phyloP scores from a whole-genome alignment of 92 coral and sea anemone species.

The Umimayanthus kanabou region DNA sequence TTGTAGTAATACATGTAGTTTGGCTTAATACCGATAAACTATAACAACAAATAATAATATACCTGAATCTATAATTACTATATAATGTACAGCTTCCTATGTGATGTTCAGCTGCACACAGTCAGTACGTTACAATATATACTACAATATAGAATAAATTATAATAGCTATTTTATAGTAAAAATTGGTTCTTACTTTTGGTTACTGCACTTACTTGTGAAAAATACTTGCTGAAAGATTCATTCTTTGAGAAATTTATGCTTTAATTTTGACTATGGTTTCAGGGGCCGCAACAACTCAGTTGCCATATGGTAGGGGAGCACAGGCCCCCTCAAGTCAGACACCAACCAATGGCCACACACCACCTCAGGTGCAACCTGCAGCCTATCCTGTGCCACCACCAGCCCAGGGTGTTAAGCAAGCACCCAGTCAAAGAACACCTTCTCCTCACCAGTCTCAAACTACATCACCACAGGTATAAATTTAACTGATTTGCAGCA shows the following conservation, averaged over 20 bases:
- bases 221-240: background rate
- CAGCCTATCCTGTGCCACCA: background rate
- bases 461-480: background rate
- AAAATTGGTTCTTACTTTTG: background rate
- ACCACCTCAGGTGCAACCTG: slow-evolving; percentile 22
- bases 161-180: no score
- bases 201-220: background rate
- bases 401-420: background rate
- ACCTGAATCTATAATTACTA: no score
- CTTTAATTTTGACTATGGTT: background rate
- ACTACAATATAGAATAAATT: no score
- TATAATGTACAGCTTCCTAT: no score
- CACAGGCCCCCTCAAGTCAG: slow-evolving; percentile 16
- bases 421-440: slow-evolving; percentile 28
- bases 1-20: no score
- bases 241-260: background rate
- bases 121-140: no score
- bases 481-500: background rate
- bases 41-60: no score
- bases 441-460: slow-evolving; percentile 33
- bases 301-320: slow-evolving; percentile 38
- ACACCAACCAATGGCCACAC: background rate
- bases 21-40: no score
- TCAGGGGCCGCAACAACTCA: slow-evolving; percentile 10
- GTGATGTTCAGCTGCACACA: no score